These are phyloP conservation scores for Gadopsis bispinosus DNA, from an alignment of 2,797 vertebrate genomes.

Conservation along the genomic window DNA sequence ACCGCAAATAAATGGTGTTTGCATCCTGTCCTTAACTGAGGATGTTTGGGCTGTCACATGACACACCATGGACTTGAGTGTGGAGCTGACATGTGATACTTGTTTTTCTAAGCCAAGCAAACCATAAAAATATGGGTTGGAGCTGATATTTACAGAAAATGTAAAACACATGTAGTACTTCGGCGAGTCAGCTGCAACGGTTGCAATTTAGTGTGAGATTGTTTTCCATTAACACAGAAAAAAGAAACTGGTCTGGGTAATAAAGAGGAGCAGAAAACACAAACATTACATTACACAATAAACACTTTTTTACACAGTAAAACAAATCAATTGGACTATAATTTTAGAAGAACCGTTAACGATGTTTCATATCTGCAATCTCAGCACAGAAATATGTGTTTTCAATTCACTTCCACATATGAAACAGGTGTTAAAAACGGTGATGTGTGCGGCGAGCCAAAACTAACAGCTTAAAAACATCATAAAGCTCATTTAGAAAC, in stretches of 20 bases:
- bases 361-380: background rate
- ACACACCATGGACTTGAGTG: conserved; percentile 26
- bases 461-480: conserved; percentile 40
- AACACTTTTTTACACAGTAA: background rate
- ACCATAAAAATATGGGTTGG: conserved; percentile 32
- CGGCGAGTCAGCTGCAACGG: background rate
- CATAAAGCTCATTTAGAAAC: conserved; percentile 54
- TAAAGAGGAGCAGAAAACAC: conserved; percentile 21
- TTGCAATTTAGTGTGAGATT: conserved; percentile 5
- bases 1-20: conserved; percentile 76
- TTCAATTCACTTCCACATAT: conserved; percentile 15
- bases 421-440: conserved; percentile 49
- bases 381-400: background rate
- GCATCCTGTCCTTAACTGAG: conserved; percentile 63
- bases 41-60: conserved; percentile 40
- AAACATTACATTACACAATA: background rate
- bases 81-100: conserved; percentile 22
- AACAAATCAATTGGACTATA: background rate
- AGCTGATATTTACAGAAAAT: conserved; percentile 41
- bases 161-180: conserved; percentile 5
- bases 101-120: conserved; percentile 42
- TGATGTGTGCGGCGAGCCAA: background rate
- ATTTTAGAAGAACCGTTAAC: conserved; percentile 9
- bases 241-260: conserved; percentile 1
- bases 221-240: conserved; percentile 9